phyloP scores from a whole-genome alignment of 1,140 invertebrate genomes.

The Phocides pigmalion region DNA sequence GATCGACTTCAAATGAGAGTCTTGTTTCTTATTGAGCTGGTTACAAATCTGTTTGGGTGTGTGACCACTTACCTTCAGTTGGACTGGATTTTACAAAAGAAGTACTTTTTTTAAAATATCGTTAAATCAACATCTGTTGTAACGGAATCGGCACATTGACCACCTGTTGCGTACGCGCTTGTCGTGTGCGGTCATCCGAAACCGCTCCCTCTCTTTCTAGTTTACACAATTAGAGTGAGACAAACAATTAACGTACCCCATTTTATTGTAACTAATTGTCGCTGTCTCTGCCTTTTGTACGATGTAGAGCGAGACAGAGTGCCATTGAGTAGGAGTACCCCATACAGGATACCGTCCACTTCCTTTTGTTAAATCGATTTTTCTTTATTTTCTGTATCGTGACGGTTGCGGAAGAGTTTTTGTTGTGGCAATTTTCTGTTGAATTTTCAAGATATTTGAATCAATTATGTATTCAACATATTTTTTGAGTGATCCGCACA shows the following conservation, averaged over 20 bases:
- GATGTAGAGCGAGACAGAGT: slow-evolving; percentile 24
- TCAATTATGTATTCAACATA: neutral
- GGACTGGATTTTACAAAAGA: neutral
- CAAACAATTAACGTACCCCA: neutral
- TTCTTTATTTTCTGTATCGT: slow-evolving; percentile 30
- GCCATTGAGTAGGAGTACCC: slow-evolving; percentile 11
- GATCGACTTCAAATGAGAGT: too few relatives aligned
- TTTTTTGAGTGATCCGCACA: too few relatives aligned
- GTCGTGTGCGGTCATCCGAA: slow-evolving; percentile 31
- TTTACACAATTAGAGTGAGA: neutral
- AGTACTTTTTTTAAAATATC: neutral
- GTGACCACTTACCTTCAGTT: too few relatives aligned
- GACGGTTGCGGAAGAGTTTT: slow-evolving; percentile 12
- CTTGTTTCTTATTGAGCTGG: too few relatives aligned
- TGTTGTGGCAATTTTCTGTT: slow-evolving; percentile 6
- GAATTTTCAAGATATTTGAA: neutral
- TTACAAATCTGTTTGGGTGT: too few relatives aligned
- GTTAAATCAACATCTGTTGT: slow-evolving; percentile 39
- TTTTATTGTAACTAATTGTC: slow-evolving; percentile 15
- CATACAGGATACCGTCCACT: slow-evolving; percentile 29
- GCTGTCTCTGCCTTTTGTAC: slow-evolving; percentile 1
- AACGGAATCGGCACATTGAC: slow-evolving; percentile 40
- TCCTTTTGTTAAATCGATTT: slow-evolving; percentile 29
- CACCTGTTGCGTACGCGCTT: slow-evolving; percentile 44
- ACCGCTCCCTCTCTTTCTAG: neutral